Percentiles rank a stretch among this genome's conserved stretches.
Conservation (phyloP, 2,113 vertebrate genomes). For the Eleginops maclovinus region DNA sequence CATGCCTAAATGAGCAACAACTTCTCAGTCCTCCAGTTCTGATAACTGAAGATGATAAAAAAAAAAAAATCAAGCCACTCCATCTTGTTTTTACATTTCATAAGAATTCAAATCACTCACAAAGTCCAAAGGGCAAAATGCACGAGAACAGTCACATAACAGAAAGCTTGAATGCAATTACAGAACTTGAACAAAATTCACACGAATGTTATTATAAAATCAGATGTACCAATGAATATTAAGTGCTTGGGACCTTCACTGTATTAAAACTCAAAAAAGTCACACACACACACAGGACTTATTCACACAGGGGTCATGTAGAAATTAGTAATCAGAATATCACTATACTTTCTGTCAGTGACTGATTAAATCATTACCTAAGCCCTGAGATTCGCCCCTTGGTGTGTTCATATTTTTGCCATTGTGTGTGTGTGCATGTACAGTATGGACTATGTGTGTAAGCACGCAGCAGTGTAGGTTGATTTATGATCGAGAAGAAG, state of each 20-base stretch:
- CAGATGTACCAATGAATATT: not conserved
- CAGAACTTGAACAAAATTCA: not conserved
- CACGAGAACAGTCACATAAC: constrained; percentile 1
- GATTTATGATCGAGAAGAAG: constrained; percentile 76
- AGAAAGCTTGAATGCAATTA: constrained; percentile 3
- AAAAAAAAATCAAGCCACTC: constrained; percentile 39
- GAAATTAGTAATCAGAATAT: constrained; percentile 72
- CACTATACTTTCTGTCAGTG: constrained; percentile 73
- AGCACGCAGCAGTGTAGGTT: constrained; percentile 40
- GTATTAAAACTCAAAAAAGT: not conserved
- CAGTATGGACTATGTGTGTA: constrained; percentile 12
- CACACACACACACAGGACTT: constrained; percentile 20
- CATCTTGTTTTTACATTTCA: constrained; percentile 35
- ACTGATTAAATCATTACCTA: constrained; percentile 80
- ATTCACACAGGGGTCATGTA: constrained; percentile 28
- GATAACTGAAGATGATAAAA: constrained; percentile 46
- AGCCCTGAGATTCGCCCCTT: constrained; percentile 49
- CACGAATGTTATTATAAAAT: constrained; percentile 1
- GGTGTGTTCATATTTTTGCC: constrained; percentile 57
- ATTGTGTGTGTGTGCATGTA: not conserved
- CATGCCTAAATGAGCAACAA: constrained; percentile 48
- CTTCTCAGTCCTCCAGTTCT: constrained; percentile 30
- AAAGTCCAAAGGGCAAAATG: constrained; percentile 9
- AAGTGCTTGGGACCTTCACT: not conserved
- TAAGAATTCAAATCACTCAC: constrained; percentile 8